phyloP scores from a whole-genome alignment of 1,140 invertebrate genomes.

The Magallana ariakensis region DNA sequence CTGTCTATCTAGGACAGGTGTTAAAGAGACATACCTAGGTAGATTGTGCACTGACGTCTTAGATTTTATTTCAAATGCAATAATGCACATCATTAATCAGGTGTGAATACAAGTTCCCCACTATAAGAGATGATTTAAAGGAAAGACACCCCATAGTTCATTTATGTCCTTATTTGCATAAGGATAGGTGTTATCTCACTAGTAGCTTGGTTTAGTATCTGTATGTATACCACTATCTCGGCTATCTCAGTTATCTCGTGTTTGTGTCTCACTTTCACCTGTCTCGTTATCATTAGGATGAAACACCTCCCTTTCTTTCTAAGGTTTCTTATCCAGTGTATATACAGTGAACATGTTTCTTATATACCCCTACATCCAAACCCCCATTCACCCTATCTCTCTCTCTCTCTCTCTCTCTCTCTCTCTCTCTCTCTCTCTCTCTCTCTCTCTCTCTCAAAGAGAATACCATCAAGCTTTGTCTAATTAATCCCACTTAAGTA shows the following conservation, averaged over 20 bases:
- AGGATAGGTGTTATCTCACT: too few relatives aligned
- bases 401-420: constrained; percentile 14
- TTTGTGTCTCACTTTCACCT: not conserved
- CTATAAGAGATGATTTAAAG: too few relatives aligned
- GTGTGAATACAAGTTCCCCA: too few relatives aligned
- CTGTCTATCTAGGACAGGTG: too few relatives aligned
- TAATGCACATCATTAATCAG: too few relatives aligned
- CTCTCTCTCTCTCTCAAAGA: constrained; percentile 8
- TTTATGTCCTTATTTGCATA: too few relatives aligned
- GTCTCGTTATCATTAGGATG: not conserved
- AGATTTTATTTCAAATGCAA: too few relatives aligned
- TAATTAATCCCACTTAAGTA: not conserved
- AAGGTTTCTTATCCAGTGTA: not conserved
- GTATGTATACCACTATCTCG: not conserved
- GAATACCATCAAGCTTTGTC: not conserved
- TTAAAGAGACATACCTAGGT: too few relatives aligned
- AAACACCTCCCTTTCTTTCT: not conserved
- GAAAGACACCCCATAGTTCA: too few relatives aligned
- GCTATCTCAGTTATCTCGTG: not conserved
- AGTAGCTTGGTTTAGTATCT: too few relatives aligned
- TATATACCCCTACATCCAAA: too few relatives aligned
- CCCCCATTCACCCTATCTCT: not conserved
- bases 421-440: constrained; percentile 30
- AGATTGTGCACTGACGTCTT: too few relatives aligned
- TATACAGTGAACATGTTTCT: not conserved